Percentiles rank a stretch among this genome's conserved stretches.
These are phyloP conservation scores for Chaetophractus vellerosus DNA, from an alignment of 2,797 vertebrate species.

Conservation along the genomic window DNA sequence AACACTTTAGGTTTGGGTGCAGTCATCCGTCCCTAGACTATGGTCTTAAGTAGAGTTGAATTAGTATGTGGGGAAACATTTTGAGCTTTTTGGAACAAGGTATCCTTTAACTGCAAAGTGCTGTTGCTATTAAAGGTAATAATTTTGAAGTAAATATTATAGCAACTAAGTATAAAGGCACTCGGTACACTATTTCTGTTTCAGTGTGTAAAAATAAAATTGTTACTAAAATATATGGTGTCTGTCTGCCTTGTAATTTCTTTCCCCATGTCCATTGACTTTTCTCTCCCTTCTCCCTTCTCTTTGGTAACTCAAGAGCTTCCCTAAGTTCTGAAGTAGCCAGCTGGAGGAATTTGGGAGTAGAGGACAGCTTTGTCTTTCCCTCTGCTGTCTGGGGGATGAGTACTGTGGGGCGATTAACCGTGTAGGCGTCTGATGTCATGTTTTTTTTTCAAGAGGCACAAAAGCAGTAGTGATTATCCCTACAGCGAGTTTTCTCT, in stretches of 20 bases:
- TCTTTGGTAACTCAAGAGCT: background rate
- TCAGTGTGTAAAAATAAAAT: constrained; percentile 51
- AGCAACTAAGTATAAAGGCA: background rate
- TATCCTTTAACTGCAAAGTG: constrained; percentile 42
- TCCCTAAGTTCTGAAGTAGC: background rate
- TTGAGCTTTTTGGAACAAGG: background rate
- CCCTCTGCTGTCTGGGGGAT: background rate
- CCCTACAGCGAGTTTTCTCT: background rate
- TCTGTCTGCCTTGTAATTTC: background rate
- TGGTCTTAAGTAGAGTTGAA: constrained; percentile 4
- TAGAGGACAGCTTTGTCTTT: background rate
- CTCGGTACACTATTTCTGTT: constrained; percentile 24
- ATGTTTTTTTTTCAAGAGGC: background rate
- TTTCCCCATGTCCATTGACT: background rate
- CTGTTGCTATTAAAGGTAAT: constrained; percentile 53
- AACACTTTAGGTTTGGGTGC: background rate
- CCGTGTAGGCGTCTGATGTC: background rate
- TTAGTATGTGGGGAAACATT: background rate
- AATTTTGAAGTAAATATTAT: constrained; percentile 72
- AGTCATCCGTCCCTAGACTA: background rate
- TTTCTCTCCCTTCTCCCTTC: background rate
- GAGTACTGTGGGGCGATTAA: background rate
- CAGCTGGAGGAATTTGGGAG: background rate
- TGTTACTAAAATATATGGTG: background rate
- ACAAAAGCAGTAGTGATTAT: background rate